These are phyloP conservation scores for Adelphocoris suturalis DNA, from an alignment of 2,888 invertebrate genomes.

Conservation along the genomic window DNA sequence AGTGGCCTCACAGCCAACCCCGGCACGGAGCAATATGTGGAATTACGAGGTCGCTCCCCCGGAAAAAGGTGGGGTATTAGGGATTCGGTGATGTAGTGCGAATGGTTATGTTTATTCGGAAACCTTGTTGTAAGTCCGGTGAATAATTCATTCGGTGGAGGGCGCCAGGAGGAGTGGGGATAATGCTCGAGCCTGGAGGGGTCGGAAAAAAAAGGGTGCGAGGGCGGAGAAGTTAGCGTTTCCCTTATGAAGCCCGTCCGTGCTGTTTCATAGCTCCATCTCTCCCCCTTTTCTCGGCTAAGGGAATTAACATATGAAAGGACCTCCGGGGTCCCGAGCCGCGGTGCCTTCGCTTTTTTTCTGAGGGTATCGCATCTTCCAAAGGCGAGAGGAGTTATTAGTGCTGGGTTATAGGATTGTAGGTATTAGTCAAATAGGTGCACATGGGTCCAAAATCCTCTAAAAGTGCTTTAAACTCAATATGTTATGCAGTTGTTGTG, in stretches of 20 bases:
- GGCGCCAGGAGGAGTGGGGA: slow-evolving; percentile 8
- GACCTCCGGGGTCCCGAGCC: not conserved
- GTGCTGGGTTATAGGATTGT: too few species aligned
- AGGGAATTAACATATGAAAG: slow-evolving; percentile 40
- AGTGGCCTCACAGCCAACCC: not conserved
- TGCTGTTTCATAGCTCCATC: not conserved
- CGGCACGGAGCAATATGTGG: slow-evolving; percentile 4
- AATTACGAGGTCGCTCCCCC: slow-evolving; percentile 30
- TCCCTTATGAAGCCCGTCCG: slow-evolving; percentile 25
- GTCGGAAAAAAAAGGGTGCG: not conserved
- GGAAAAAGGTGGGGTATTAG: slow-evolving; percentile 54
- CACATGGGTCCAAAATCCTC: too few species aligned
- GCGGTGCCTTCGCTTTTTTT: not conserved
- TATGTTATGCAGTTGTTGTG: too few species aligned
- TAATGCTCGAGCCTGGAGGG: not conserved
- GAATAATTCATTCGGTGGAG: slow-evolving; percentile 55
- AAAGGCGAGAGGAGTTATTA: too few species aligned
- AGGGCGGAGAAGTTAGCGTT: not conserved
- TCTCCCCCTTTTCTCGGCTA: not conserved
- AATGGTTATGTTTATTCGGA: slow-evolving; percentile 67
- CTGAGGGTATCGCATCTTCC: too few species aligned
- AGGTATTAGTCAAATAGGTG: too few species aligned
- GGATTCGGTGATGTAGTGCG: slow-evolving; percentile 61
- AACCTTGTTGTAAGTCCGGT: slow-evolving; percentile 58
- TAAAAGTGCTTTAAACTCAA: too few species aligned